These are phyloP conservation scores for Platyscapa corneri DNA, from an alignment of 1,140 invertebrate species.

Conservation along the genomic window DNA sequence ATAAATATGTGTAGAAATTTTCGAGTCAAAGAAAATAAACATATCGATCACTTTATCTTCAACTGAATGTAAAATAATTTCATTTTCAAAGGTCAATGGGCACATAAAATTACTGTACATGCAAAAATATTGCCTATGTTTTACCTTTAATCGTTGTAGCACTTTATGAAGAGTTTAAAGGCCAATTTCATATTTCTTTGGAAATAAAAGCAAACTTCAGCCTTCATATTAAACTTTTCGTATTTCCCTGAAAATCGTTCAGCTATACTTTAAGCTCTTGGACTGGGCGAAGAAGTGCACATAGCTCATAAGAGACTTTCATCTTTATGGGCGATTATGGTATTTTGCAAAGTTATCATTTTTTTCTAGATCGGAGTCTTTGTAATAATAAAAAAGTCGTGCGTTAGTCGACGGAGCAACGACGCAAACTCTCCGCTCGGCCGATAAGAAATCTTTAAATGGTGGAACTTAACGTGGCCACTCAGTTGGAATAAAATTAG, in stretches of 20 bases:
- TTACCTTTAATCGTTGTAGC: too few relatives aligned
- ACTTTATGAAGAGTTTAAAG: background rate
- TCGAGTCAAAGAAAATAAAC: too few relatives aligned
- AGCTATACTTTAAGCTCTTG: slow-evolving; percentile 8
- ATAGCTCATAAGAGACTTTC: background rate
- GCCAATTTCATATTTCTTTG: background rate
- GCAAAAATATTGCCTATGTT: too few relatives aligned
- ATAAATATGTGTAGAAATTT: too few relatives aligned
- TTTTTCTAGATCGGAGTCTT: background rate
- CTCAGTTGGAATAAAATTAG: slow-evolving; percentile 55
- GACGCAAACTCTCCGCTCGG: background rate
- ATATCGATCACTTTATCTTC: too few relatives aligned
- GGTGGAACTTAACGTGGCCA: slow-evolving; percentile 28
- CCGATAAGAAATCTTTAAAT: slow-evolving; percentile 34
- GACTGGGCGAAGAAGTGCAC: background rate
- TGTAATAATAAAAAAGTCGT: background rate
- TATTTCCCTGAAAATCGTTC: background rate
- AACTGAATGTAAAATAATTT: too few relatives aligned
- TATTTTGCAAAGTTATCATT: background rate
- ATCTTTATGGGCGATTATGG: background rate
- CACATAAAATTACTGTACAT: too few relatives aligned
- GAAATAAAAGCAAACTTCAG: background rate
- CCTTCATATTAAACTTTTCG: slow-evolving; percentile 8
- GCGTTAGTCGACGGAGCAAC: background rate
- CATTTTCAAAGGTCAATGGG: too few relatives aligned